Evolutionary conservation across 1,140 invertebrate species (phyloP), one percentile per base, ranked within the genome.

Genomic region (Polyergus mexicanus): DNA sequence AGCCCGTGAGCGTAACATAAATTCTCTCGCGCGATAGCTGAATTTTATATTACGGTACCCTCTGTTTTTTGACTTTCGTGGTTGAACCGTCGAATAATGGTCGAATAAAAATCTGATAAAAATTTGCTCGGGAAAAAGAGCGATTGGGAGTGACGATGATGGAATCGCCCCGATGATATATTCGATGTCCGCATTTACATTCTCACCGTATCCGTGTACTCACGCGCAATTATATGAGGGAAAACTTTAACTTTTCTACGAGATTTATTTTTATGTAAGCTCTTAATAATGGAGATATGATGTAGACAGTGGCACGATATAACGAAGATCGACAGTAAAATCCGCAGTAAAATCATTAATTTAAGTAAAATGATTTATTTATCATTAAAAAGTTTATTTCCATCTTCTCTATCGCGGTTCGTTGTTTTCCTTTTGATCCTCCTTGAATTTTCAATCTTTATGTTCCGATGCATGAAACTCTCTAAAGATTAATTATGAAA

Each of bases 291-390:
- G 68, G 13, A 78, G 62, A 68, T 78, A 28, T 68, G 63, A 54
- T 22, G 25, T 47, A 38, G 19, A 63, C 25, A 11, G 5, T 22
- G 19, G 41, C 22, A 5, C 19, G 58, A 8, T 78, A 54, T 78
- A 78, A 78, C 63, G 63, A 78, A 78, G 63, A 68, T 78, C 28
- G 76, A 78, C 32, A n/a, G n/a, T 78, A n/a, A n/a, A n/a, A n/a
- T 35, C 32, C 44, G n/a, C n/a, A 11, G n/a, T 68, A 47, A 63
- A 78, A 68, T 78, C 63, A 78, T 78, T 63, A 78, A 78, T n/a
- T n/a, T n/a, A n/a, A n/a, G n/a, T n/a, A n/a, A n/a, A n/a, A n/a
- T n/a, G n/a, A n/a, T n/a, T n/a, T n/a, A n/a, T n/a, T n/a, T n/a
- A n/a, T n/a, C n/a, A n/a, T n/a, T n/a, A n/a, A n/a, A n/a, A n/a